Base-by-base conservation (phyloP, 2,888 invertebrate genomes). In the Drosophila cognata region DNA sequence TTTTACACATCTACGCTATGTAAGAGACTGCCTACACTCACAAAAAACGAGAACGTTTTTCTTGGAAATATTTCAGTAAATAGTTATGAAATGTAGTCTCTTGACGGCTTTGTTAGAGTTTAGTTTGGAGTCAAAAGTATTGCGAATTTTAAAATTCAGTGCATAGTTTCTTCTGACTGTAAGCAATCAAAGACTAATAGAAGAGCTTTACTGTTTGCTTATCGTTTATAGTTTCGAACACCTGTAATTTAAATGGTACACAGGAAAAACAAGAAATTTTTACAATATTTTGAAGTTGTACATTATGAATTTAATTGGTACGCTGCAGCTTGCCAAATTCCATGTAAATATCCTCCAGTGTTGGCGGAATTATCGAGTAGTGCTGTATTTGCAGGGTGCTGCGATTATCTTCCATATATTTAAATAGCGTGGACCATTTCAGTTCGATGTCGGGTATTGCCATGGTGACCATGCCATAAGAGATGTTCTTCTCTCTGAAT, bases 291-390 rank as follows among this genome's bases (percentile, higher is more conserved):
- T 11, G 1, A 48, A 55, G 0, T 16, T 4, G 7, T 8, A 7
- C 11, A 6, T 31, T 16, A 6, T n/a, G 7, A 21, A n/a, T 29
- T 56, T 57, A 57, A 4, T 64, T 57, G 2, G n/a, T 0, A 0
- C n/a, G 36, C 82, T 94, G 93, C 52, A 92, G 84, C 74, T 95
- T 94, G 0, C 95, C 95, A 81, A 96, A 95, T 72, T 95, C 94
- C 41, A 95, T 85, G 91, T 96, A 96, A 65, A 97, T 95, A 93
- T 97, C 96, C 91, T 97, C 97, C 5, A 97, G 93, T 0, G 96
- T 95, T 0, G 97, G 96, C 91, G 97, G 96, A 56, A 95, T 95
- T 53, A 97, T 95, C 28, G 95, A 95, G 92, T 97, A 97, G 92
- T 96, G 96, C 85, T 96, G 95, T 11, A 97, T 94, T 56, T 94